A percentile compares a stretch with the other conserved stretches of the same genome.
Evolutionary conservation across 2,797 vertebrate species (phyloP).

Genomic region (Sitta carolinensis): DNA sequence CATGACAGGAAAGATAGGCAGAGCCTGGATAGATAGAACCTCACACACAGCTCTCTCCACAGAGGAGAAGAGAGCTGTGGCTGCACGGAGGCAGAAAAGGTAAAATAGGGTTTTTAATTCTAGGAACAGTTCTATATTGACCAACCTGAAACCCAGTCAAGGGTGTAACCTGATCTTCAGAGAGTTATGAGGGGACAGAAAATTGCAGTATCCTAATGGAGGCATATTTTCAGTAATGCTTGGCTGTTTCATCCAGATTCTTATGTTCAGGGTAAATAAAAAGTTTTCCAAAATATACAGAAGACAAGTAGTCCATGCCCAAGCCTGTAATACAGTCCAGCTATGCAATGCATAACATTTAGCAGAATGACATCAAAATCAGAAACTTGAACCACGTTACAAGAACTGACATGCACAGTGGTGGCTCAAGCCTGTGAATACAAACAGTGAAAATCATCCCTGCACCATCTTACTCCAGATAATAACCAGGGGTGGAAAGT

Average conservation of each 20-base stretch:
- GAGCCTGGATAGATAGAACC: neutral
- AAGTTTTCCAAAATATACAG: neutral
- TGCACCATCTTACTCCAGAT: neutral
- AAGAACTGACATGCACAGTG: neutral
- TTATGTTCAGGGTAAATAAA: neutral
- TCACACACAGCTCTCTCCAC: accelerated
- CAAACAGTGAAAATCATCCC: neutral
- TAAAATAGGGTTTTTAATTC: neutral
- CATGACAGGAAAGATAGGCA: neutral
- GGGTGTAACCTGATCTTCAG: neutral
- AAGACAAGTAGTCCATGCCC: neutral
- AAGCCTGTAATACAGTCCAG: neutral
- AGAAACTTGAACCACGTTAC: neutral
- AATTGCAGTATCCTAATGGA: accelerated
- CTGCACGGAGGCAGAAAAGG: neutral
- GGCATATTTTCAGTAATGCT: neutral
- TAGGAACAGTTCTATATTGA: neutral
- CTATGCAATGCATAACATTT: neutral
- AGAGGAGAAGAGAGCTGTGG: accelerated
- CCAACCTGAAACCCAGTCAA: neutral
- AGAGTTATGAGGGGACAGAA: neutral
- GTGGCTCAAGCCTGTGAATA: neutral
- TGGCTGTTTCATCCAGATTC: neutral
- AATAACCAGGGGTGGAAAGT: neutral
- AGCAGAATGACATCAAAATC: accelerated